Conservation (phyloP, 2,888 invertebrate genomes). For the Dyspetes luteomarginatus region DNA sequence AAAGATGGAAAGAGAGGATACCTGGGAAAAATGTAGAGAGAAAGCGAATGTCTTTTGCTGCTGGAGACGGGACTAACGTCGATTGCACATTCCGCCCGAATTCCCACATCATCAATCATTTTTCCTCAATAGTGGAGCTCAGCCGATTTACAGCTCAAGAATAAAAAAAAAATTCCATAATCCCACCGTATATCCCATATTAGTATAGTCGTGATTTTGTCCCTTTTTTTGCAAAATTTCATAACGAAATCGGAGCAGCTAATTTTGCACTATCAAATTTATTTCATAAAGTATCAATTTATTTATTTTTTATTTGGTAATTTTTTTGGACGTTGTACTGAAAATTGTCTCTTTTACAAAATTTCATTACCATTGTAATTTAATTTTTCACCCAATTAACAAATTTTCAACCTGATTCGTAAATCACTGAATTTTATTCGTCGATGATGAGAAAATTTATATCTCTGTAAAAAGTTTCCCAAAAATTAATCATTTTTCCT, state of each 20-base stretch:
- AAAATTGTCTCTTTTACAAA: too few relatives aligned
- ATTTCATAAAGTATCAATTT: too few relatives aligned
- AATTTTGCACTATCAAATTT: too few relatives aligned
- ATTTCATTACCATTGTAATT: too few relatives aligned
- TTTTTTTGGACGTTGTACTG: too few relatives aligned
- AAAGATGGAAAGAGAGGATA: conserved; percentile 1
- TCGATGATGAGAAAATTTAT: not conserved
- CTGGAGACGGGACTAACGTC: conserved; percentile 27
- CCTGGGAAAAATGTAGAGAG: not conserved
- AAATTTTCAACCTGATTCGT: not conserved
- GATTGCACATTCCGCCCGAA: conserved; percentile 66
- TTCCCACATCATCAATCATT: conserved; percentile 68
- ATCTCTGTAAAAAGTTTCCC: not conserved
- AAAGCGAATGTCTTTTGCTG: conserved; percentile 19
- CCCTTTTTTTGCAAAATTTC: too few relatives aligned
- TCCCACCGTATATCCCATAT: conserved; percentile 8
- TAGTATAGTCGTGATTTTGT: too few relatives aligned
- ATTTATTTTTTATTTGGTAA: too few relatives aligned
- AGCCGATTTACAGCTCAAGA: conserved; percentile 29
- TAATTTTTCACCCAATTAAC: too few relatives aligned
- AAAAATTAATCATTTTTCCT: conserved; percentile 63
- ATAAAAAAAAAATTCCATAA: conserved; percentile 51
- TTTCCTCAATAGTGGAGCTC: conserved; percentile 34
- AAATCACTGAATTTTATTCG: not conserved
- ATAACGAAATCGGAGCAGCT: too few relatives aligned